These are phyloP conservation scores for Coreoperca whiteheadi DNA, from an alignment of 2,113 vertebrate species.

Conservation along the genomic window DNA sequence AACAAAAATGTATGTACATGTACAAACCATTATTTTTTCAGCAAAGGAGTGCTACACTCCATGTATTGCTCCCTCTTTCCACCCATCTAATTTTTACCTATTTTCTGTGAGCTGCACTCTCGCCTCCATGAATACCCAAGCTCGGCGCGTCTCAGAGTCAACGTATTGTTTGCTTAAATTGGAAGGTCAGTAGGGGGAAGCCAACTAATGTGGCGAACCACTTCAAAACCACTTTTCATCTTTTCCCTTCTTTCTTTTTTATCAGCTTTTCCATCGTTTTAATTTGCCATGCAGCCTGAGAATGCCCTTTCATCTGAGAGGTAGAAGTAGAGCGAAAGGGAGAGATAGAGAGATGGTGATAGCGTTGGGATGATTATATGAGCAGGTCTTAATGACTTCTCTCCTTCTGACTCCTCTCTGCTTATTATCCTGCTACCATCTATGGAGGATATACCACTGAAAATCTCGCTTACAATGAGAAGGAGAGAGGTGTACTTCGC, in stretches of 20 bases:
- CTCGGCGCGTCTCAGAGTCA: conserved; percentile 48
- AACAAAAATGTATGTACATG: not conserved
- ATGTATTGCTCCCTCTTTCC: conserved; percentile 4
- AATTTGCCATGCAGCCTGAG: conserved; percentile 64
- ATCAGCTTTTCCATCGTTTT: conserved; percentile 78
- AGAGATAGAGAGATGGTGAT: conserved; percentile 58
- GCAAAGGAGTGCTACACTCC: conserved; percentile 6
- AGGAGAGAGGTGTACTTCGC: conserved; percentile 50
- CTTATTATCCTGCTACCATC: conserved; percentile 69
- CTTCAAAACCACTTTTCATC: conserved; percentile 83
- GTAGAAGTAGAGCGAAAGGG: conserved; percentile 29
- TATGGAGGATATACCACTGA: conserved; percentile 30
- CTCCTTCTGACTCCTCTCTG: conserved; percentile 65
- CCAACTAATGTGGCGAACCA: conserved; percentile 76
- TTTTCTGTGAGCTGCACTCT: conserved; percentile 42
- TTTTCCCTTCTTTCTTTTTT: conserved; percentile 71
- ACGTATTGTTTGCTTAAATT: conserved; percentile 78
- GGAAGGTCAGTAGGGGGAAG: conserved; percentile 68
- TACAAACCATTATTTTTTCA: not conserved
- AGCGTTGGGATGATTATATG: conserved; percentile 77
- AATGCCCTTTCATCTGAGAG: conserved; percentile 77
- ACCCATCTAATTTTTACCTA: conserved; percentile 41
- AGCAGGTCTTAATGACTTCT: conserved; percentile 76
- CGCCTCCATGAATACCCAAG: conserved; percentile 42
- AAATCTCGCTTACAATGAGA: conserved; percentile 47